phyloP scores from a whole-genome alignment of 2,113 vertebrate genomes.

The Engystomops pustulosus region DNA sequence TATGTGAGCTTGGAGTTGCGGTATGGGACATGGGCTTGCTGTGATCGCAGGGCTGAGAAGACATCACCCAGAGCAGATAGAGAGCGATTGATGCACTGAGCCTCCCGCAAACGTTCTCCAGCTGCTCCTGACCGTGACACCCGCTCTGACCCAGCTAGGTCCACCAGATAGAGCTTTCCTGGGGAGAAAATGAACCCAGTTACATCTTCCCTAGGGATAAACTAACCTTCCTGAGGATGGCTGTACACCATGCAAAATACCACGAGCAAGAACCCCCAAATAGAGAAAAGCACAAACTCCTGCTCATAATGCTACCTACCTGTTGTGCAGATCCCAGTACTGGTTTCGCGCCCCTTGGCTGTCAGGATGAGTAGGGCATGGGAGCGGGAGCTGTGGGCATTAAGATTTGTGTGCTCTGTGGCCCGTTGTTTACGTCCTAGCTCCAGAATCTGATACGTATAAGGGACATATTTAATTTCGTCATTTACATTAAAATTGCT shows the following conservation, averaged over 20 bases:
- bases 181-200: neutral
- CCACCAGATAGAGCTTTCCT: slow-evolving; percentile 96
- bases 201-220: neutral
- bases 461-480: neutral
- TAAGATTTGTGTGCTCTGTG: slow-evolving; percentile 92
- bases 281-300: neutral
- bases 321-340: slow-evolving; percentile 85
- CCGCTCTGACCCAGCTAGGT: slow-evolving; percentile 92
- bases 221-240: neutral
- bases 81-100: slow-evolving; percentile 96
- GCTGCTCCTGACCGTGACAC: slow-evolving; percentile 91
- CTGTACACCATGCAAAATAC: too few species aligned
- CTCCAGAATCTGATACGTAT: slow-evolving; percentile 82
- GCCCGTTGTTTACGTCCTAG: slow-evolving; percentile 86
- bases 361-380: slow-evolving; percentile 92
- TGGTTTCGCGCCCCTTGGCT: slow-evolving; percentile 80
- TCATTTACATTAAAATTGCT: neutral
- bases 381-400: slow-evolving; percentile 93
- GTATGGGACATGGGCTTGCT: slow-evolving; percentile 91
- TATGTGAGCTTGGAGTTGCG: slow-evolving; percentile 98
- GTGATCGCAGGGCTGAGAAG: slow-evolving; percentile 88
- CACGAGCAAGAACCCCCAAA: too few species aligned
- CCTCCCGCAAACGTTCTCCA: slow-evolving; percentile 89
- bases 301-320: slow-evolving; percentile 69
- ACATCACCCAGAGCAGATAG: slow-evolving; percentile 91